Percentiles rank a stretch among this genome's conserved stretches.
phyloP scores from a whole-genome alignment of 2,888 invertebrate species.

The Crossocerus cetratus region DNA sequence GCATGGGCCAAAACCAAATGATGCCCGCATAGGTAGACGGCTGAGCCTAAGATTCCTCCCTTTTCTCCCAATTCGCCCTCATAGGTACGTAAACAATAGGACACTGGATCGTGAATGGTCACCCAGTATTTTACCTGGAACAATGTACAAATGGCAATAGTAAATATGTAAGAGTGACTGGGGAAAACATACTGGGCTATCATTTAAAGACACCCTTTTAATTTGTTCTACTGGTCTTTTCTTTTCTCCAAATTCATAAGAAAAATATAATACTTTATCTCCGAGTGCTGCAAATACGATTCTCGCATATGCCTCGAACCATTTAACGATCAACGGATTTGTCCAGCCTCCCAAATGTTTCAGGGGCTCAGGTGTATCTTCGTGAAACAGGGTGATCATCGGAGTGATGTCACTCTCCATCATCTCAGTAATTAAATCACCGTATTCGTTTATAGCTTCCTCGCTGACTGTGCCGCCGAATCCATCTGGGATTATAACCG shows the following conservation, averaged over 20 bases:
- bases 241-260: no score
- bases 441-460: constrained; percentile 87
- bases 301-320: constrained; percentile 82
- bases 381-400: constrained; percentile 80
- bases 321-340: constrained; percentile 82
- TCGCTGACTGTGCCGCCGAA: constrained; percentile 80
- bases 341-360: constrained; percentile 84
- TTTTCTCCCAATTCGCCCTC: not conserved
- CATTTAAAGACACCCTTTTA: no score
- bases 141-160: not conserved
- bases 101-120: constrained; percentile 85
- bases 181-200: no score
- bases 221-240: no score
- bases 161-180: no score
- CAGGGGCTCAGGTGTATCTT: constrained; percentile 80
- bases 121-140: constrained; percentile 81
- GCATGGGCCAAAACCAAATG: constrained; percentile 83
- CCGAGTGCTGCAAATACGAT: constrained; percentile 81
- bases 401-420: constrained; percentile 80
- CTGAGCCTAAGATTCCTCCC: constrained; percentile 76
- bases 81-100: constrained; percentile 78
- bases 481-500: constrained; percentile 83
- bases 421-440: constrained; percentile 85
- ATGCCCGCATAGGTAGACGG: constrained; percentile 82
- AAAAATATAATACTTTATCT: constrained; percentile 78